Base-by-base conservation (phyloP, 2,797 vertebrate genomes). In the Sparus aurata region DNA sequence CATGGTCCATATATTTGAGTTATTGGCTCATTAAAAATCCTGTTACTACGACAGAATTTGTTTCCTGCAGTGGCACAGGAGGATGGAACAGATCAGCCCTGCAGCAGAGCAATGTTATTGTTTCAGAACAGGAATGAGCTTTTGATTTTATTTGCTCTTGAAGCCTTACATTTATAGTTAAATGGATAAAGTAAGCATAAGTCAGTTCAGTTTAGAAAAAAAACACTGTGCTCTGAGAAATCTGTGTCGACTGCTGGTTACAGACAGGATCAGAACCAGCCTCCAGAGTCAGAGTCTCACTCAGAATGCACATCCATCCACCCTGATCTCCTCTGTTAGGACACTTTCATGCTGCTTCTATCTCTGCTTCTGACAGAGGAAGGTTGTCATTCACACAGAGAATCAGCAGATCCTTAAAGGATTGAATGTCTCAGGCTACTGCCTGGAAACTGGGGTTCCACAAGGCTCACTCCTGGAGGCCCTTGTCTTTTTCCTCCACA, bases 121-220 rank as follows among this genome's bases (percentile, higher is more conserved):
- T 67, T 73, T 68, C 18, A 43, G 34, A 67, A 64, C 2, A 53
- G 9, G n/a, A 77, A 84, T 61, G 9, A 34, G 54, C 18, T 78
- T 77, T 80, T 58, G 52, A 25, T 77, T 80, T 50, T 18, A 81
- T 85, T 69, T 68, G 34, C 59, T 83, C 53, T 15, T 27, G 61
- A 62, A 72, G 18, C 43, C 63, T 73, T 65, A 25, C 23, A 49
- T 73, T 62, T 75, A 25, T 78, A 58, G 67, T 82, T 49, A 58
- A 69, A 70, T 52, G 43, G 8, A 62, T 67, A 55, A 38, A 38
- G 38, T 38, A 38, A 38, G 38, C 38, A 38, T 34, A 34, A 30
- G 23, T 25, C 16, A 16, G 12, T 18, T 62, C 43, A 23, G 13
- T 53, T 75, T 16, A 38, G 3, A 46, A 55, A 55, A 57, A 46